phyloP scores from a whole-genome alignment of 1,140 invertebrate genomes.

The Papilio machaon region DNA sequence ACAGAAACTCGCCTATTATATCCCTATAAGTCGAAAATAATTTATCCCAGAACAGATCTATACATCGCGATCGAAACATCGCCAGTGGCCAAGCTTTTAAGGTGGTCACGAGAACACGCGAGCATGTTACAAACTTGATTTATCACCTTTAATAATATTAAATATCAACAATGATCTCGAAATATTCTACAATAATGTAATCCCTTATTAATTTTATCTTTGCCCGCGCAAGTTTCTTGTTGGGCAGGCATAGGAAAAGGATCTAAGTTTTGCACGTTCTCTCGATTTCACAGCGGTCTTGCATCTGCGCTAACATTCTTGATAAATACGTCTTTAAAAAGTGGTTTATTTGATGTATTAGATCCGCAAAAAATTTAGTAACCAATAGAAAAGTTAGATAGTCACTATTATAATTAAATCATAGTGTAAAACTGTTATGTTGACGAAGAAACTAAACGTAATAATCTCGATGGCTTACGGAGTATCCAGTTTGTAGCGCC shows the following conservation, averaged over 20 bases:
- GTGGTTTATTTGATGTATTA: no score
- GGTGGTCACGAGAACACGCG: conserved; percentile 31
- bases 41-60: conserved; percentile 50
- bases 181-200: neutral
- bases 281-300: no score
- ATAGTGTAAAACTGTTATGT: neutral
- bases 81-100: conserved; percentile 27
- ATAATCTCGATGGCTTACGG: conserved; percentile 21
- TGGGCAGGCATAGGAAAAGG: neutral
- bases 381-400: neutral
- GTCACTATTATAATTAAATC: neutral
- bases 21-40: conserved; percentile 63
- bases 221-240: neutral
- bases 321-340: no score
- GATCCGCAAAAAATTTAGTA: neutral
- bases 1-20: conserved; percentile 50
- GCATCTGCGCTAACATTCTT: no score
- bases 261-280: neutral
- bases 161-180: conserved; percentile 8
- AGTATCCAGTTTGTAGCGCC: conserved; percentile 10
- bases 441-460: neutral
- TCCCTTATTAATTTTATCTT: neutral
- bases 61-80: conserved; percentile 43
- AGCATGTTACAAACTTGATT: conserved; percentile 13
- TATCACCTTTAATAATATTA: conserved; percentile 25